phyloP scores from a whole-genome alignment of 2,888 invertebrate species.

The Pandemis corylana region DNA sequence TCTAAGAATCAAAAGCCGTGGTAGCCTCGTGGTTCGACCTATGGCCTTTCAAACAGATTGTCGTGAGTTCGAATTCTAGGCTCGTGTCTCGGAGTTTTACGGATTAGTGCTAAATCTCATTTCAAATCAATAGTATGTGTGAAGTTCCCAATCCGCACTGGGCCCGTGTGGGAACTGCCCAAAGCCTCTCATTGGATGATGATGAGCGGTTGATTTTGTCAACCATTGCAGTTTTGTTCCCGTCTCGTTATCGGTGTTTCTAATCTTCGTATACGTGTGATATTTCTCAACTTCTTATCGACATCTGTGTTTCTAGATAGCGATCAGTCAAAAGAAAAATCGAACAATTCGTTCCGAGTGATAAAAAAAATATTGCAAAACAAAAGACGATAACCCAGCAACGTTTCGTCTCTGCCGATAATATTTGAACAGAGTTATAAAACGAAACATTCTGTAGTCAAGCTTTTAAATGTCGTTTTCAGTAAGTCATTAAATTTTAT shows the following conservation, averaged over 20 bases:
- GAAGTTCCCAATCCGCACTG: too few relatives aligned
- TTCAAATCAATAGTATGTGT: too few relatives aligned
- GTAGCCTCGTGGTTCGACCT: too few relatives aligned
- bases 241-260: constrained; percentile 8
- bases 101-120: too few relatives aligned
- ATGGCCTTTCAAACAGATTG: too few relatives aligned
- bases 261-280: constrained; percentile 50
- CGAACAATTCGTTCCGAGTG: neutral
- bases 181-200: too few relatives aligned
- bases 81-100: too few relatives aligned
- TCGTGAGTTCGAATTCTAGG: too few relatives aligned
- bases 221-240: neutral
- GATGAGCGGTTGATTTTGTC: neutral
- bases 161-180: too few relatives aligned
- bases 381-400: neutral
- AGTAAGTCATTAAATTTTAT: neutral
- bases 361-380: constrained; percentile 1
- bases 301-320: constrained; percentile 23
- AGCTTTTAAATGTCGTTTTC: neutral
- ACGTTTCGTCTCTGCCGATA: neutral
- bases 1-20: too few relatives aligned
- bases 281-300: constrained; percentile 56
- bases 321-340: neutral
- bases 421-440: neutral
- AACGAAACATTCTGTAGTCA: neutral